phyloP scores from a whole-genome alignment of 1,140 invertebrate genomes.

The Heliconius nattereri region DNA sequence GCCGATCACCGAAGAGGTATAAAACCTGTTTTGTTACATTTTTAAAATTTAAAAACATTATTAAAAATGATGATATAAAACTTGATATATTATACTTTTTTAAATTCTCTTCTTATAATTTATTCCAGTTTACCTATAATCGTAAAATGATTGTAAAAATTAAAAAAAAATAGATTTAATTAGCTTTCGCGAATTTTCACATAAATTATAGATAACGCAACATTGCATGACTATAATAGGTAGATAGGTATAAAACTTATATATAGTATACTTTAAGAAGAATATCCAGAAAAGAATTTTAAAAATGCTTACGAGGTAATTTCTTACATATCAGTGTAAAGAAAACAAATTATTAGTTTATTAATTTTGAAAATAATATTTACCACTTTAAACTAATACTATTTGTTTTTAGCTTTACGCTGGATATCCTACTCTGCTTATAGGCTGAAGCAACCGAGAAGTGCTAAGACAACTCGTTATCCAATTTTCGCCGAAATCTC shows the following conservation, averaged over 20 bases:
- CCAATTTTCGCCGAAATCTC: no score
- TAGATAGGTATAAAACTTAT: conserved; percentile 6
- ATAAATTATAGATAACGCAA: conserved; percentile 14
- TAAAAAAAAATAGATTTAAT: conserved; percentile 7
- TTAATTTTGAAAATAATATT: no score
- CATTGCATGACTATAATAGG: conserved; percentile 9
- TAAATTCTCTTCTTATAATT: neutral
- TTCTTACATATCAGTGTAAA: no score
- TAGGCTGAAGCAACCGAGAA: no score
- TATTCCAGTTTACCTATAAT: neutral
- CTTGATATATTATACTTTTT: neutral
- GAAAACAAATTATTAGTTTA: no score
- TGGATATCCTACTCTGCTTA: no score
- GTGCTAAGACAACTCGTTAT: no score
- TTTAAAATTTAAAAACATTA: neutral
- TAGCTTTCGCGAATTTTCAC: conserved; percentile 11
- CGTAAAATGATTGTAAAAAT: neutral
- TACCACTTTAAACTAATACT: no score
- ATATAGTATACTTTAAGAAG: neutral
- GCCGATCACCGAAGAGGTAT: neutral
- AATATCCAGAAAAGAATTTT: neutral
- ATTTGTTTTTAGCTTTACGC: no score
- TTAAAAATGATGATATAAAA: neutral
- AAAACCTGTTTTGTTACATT: neutral
- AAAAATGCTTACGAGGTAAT: no score